Evolutionary conservation across 2,888 invertebrate genomes (phyloP).

Genomic region (Machimus atricapillus): DNA sequence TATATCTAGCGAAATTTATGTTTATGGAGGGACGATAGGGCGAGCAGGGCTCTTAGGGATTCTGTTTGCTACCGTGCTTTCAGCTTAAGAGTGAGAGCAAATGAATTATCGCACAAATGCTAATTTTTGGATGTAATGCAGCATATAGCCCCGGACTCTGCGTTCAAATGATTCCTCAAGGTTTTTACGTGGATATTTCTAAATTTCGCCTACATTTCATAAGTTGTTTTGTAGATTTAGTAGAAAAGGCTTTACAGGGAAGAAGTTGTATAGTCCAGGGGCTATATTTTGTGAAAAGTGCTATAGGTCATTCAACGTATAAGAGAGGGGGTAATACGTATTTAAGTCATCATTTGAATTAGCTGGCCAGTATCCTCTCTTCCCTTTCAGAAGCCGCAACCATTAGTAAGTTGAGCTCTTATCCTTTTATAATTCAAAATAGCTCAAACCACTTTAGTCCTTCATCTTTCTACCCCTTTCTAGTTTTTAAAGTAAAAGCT

Average conservation of each 20-base stretch:
- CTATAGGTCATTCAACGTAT: background rate
- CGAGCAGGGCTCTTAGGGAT: background rate
- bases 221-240: background rate
- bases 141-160: background rate
- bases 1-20: conserved; percentile 27
- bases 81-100: background rate
- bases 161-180: background rate
- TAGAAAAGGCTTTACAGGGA: background rate
- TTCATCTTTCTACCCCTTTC: background rate
- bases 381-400: background rate
- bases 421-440: background rate
- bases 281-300: background rate
- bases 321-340: background rate
- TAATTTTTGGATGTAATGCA: background rate
- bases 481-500: too few species aligned
- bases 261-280: background rate
- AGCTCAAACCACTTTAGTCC: background rate
- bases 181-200: background rate
- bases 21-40: background rate
- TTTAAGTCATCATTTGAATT: background rate
- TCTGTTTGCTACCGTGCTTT: background rate
- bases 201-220: background rate
- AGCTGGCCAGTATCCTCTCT: background rate
- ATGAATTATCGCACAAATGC: background rate
- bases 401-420: background rate